Evolutionary conservation across 1,140 invertebrate genomes (phyloP).

Genomic region (Drosophila bocqueti): DNA sequence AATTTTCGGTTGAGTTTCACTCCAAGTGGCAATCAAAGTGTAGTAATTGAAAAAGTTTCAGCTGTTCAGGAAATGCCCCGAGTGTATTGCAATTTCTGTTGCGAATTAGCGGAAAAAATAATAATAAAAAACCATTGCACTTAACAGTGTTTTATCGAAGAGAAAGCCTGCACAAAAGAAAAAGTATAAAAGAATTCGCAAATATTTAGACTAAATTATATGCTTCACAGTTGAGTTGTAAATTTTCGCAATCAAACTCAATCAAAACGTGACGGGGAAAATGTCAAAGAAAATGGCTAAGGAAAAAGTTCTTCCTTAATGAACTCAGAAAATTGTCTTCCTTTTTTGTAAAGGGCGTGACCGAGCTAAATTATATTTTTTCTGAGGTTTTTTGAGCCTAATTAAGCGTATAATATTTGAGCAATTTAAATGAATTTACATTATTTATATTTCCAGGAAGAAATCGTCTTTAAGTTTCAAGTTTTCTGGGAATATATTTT

Average conservation of each 20-base stretch:
- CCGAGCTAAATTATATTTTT: conserved; percentile 21
- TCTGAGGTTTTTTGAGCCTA: not conserved
- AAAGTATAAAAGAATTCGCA: not conserved
- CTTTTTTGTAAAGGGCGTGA: conserved; percentile 13
- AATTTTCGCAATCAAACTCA: conserved; percentile 44
- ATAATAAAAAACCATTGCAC: not conserved
- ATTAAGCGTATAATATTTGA: conserved; percentile 26
- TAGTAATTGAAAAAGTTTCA: conserved; percentile 57
- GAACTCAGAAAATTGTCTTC: conserved; percentile 5
- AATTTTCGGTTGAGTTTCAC: conserved; percentile 22
- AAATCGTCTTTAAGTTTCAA: too few species aligned
- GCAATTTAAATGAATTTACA: conserved; percentile 8
- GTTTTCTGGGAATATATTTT: too few species aligned
- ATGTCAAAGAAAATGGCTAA: conserved; percentile 8
- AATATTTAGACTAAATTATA: conserved; percentile 53
- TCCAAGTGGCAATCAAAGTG: conserved; percentile 44
- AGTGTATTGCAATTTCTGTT: conserved; percentile 26
- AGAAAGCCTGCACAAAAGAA: not conserved
- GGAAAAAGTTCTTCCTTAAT: conserved; percentile 18
- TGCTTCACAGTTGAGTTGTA: conserved; percentile 18
- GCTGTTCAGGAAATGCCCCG: conserved; percentile 15
- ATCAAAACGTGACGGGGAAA: conserved; percentile 54
- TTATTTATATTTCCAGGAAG: too few species aligned
- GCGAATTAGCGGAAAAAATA: conserved; percentile 1
- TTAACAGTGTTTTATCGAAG: not conserved